Base-by-base conservation (phyloP, 2,113 vertebrate genomes). In the Heterotilapia buettikoferi region DNA sequence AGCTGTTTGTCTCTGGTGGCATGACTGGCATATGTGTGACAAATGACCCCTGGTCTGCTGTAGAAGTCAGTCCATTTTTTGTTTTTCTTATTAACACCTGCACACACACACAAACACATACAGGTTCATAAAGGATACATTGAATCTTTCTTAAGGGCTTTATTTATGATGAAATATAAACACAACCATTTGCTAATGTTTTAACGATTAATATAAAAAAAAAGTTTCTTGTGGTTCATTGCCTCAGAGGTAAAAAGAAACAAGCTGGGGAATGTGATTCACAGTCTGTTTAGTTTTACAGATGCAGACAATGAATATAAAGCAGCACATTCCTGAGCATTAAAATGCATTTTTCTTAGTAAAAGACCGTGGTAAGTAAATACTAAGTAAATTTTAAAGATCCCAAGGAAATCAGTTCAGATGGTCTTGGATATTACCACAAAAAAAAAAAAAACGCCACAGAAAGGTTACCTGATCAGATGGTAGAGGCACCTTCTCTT, bases 11-110 rank as follows among this genome's bases (percentile, higher is more conserved):
- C 88, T 89, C 87, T 19, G 8, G 71, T 83, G 90, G 86, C 82
- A 36, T 31, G 11, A 38, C 80, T 19, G 76, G 14, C 87, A 84
- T 93, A 88, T 91, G 91, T 92, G 90, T 92, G 93, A 95, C 94
- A 95, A 90, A 93, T 94, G 94, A 92, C 92, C 92, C 26, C 24
- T 7, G 80, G 52, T 85, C 66, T 80, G 38, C 68, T 54, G 84
- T 36, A 61, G 76, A 47, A 54, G 78, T 82, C 14, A 26, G 52
- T 63, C 7, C 18, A 16, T 6, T 68, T 6, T 76, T 29, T 61
- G 57, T 33, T 66, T 33, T 13, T 61, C 7, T 50, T 78, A 53
- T 47, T 53, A 79, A 14, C 40, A 59, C n/a, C 7, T 31, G 19
- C 59, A 84, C 12, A 31, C 9, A 26, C 11, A 13, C 29, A 45